Conservation (phyloP, 1,140 invertebrate species). For the Platyscapa corneri region DNA sequence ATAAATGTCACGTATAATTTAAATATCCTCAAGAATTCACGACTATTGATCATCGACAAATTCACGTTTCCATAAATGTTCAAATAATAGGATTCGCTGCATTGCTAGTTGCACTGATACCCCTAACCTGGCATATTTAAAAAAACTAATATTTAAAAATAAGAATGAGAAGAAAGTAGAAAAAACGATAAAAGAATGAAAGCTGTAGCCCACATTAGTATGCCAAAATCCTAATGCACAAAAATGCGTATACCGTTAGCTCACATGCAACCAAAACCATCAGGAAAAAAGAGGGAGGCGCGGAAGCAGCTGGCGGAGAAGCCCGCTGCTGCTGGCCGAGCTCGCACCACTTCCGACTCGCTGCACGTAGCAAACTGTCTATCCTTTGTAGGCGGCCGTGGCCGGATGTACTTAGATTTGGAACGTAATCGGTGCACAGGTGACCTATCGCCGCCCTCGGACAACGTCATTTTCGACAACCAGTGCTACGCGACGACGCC, state of each 20-base stretch:
- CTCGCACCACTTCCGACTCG: conserved; percentile 48
- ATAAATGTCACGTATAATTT: neutral
- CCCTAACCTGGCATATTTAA: neutral
- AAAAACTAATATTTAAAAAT: too few relatives aligned
- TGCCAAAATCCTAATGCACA: conserved; percentile 48
- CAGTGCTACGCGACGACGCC: conserved; percentile 95
- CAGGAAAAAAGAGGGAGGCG: conserved; percentile 48
- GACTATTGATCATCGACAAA: neutral
- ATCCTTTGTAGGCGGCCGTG: conserved; percentile 70
- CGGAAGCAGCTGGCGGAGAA: conserved; percentile 36
- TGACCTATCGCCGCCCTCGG: conserved; percentile 90
- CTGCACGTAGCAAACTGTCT: conserved; percentile 52
- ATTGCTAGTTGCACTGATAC: conserved; percentile 40
- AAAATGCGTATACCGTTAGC: conserved; percentile 42
- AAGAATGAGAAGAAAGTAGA: neutral
- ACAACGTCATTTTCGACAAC: conserved; percentile 94
- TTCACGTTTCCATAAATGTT: conserved; percentile 41
- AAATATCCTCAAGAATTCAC: conserved; percentile 25
- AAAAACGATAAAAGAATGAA: neutral
- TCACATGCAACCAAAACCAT: conserved; percentile 49
- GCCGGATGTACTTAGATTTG: conserved; percentile 87
- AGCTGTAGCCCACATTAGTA: conserved; percentile 14
- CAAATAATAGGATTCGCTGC: conserved; percentile 29
- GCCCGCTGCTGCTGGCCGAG: conserved; percentile 38
- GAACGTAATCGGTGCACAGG: conserved; percentile 81